Conservation (phyloP, 2,888 invertebrate genomes). For the Melieria omissa region DNA sequence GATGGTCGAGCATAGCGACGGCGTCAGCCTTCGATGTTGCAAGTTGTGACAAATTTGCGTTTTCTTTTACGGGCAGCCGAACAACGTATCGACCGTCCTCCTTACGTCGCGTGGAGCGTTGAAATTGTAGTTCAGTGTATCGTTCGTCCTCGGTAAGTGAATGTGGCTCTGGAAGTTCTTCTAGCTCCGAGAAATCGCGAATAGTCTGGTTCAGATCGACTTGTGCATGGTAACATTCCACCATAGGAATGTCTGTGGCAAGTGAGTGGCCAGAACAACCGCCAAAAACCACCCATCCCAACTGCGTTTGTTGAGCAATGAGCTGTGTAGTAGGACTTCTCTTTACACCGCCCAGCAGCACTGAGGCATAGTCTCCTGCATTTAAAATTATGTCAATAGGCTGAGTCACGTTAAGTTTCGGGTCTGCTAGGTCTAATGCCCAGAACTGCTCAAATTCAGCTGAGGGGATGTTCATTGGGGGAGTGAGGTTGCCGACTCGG, state of each 20-base stretch:
- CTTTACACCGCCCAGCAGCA: not conserved
- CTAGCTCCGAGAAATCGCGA: slow-evolving; percentile 27
- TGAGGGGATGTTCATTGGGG: no score
- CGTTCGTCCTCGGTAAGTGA: not conserved
- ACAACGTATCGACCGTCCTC: not conserved
- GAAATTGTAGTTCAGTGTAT: not conserved
- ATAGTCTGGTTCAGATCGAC: slow-evolving; percentile 12
- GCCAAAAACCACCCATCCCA: slow-evolving; percentile 13
- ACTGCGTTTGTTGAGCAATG: not conserved
- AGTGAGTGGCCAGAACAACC: not conserved
- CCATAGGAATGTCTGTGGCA: not conserved
- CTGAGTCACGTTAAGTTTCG: not conserved
- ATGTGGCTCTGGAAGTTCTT: slow-evolving; percentile 12
- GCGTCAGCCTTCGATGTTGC: not conserved
- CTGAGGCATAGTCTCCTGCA: slow-evolving; percentile 13
- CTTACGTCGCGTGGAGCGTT: not conserved
- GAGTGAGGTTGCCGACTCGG: no score
- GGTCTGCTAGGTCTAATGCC: no score
- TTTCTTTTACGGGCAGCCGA: not conserved
- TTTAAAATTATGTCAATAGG: slow-evolving; percentile 15
- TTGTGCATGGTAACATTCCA: not conserved
- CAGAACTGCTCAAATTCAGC: no score
- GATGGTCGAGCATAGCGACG: not conserved
- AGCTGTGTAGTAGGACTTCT: not conserved
- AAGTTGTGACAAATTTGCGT: not conserved